A percentile compares a stretch with the other conserved stretches of the same genome.
Conservation (phyloP, 2,888 invertebrate genomes). For the Leptinotarsa rubiginosa region DNA sequence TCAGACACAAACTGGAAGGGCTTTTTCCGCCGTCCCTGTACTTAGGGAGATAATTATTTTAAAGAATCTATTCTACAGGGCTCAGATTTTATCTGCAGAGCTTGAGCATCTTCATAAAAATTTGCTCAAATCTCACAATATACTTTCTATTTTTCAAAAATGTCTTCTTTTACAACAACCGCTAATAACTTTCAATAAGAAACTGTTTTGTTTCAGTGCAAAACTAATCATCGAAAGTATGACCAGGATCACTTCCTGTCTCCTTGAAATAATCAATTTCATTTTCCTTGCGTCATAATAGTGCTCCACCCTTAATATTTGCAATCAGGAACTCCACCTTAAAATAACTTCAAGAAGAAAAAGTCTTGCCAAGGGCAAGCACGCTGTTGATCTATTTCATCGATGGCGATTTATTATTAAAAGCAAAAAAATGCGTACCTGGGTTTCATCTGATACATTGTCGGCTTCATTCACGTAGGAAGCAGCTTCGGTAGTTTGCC, state of each 20-base stretch:
- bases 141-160: too few species aligned
- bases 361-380: constrained; percentile 5
- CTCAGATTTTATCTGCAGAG: too few species aligned
- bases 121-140: too few species aligned
- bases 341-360: constrained; percentile 12
- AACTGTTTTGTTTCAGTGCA: too few species aligned
- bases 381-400: constrained; percentile 4
- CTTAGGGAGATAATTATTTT: too few species aligned
- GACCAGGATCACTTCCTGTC: constrained; percentile 4
- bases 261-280: constrained; percentile 2
- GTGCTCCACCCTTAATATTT: constrained; percentile 16
- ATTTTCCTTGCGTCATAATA: not conserved
- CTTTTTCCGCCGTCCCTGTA: too few species aligned
- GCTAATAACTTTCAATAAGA: too few species aligned
- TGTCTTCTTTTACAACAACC: too few species aligned
- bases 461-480: constrained; percentile 54
- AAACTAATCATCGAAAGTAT: too few species aligned
- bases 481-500: constrained; percentile 57
- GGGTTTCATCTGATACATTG: constrained; percentile 63
- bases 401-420: not conserved
- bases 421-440: constrained; percentile 54
- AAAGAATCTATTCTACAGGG: too few species aligned
- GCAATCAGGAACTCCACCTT: constrained; percentile 15
- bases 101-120: too few species aligned
- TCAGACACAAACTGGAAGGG: too few species aligned